A percentile compares a stretch with the other conserved stretches of the same genome.
These are phyloP conservation scores for Gasterosteus aculeatus DNA, from an alignment of 2,113 vertebrate genomes.

Conservation along the genomic window DNA sequence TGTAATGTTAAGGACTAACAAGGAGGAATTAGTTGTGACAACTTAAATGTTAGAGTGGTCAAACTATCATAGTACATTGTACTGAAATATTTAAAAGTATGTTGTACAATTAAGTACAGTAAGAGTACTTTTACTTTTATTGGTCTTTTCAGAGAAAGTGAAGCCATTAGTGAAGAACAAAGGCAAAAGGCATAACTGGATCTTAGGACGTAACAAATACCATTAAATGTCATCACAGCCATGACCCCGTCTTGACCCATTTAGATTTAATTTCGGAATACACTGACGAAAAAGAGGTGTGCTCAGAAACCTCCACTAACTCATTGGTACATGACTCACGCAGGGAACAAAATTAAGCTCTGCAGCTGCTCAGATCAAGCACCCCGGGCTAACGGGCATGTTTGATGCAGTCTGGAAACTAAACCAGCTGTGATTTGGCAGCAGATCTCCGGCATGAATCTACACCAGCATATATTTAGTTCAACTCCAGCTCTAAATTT, in stretches of 20 bases:
- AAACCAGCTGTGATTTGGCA: constrained; percentile 52
- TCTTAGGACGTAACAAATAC: neutral
- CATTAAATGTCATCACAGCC: neutral
- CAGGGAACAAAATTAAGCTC: constrained; percentile 55
- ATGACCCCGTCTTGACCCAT: constrained; percentile 23
- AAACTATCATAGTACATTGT: neutral
- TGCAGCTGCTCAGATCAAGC: constrained; percentile 51
- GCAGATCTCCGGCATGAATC: constrained; percentile 36
- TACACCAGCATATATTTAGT: neutral
- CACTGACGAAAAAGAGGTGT: constrained; percentile 20
- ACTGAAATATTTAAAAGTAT: neutral
- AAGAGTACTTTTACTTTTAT: neutral
- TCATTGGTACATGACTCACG: constrained; percentile 56
- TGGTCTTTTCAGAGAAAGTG: neutral
- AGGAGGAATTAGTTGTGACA: neutral
- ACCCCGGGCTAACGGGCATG: constrained; percentile 43
- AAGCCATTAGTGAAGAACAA: neutral
- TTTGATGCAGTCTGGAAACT: constrained; percentile 43
- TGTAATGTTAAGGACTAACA: neutral
- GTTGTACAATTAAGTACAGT: neutral
- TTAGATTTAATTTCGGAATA: constrained; percentile 22
- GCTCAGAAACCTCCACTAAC: constrained; percentile 36
- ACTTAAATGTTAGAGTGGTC: neutral
- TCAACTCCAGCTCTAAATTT: neutral
- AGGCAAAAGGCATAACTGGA: neutral